Percentiles rank a stretch among this genome's conserved stretches.
Evolutionary conservation across 2,797 vertebrate genomes (phyloP).

Genomic region (Cirrhinus molitorella): DNA sequence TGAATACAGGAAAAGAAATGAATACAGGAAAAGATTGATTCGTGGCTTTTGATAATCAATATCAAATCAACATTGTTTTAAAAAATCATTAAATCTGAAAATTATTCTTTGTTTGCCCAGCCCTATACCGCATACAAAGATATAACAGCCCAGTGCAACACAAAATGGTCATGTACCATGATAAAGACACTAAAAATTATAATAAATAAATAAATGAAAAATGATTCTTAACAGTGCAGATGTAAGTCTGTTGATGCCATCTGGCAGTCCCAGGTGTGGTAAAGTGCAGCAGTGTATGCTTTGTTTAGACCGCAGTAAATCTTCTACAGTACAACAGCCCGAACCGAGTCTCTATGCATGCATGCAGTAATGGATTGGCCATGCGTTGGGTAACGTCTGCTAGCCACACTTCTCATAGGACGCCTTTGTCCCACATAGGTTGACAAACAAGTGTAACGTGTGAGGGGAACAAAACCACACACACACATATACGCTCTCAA

Average conservation of each 20-base stretch:
- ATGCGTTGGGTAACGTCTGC: constrained; percentile 60
- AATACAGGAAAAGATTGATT: too few species aligned
- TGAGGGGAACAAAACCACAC: constrained; percentile 29
- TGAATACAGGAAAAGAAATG: too few species aligned
- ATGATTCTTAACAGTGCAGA: constrained; percentile 10
- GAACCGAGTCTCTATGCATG: constrained; percentile 57
- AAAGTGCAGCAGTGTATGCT: constrained; percentile 49
- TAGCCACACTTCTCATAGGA: constrained; percentile 43
- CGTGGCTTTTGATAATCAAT: too few species aligned
- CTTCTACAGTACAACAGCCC: constrained; percentile 52
- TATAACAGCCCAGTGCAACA: background rate
- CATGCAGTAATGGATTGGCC: constrained; percentile 77
- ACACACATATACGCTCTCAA: constrained; percentile 34
- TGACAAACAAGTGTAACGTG: constrained; percentile 65
- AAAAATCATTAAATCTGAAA: too few species aligned
- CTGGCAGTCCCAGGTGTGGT: constrained; percentile 58
- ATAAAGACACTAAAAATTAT: background rate
- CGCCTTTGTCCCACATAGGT: constrained; percentile 72
- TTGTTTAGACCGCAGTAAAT: constrained; percentile 52
- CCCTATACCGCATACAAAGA: too few species aligned
- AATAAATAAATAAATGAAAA: background rate
- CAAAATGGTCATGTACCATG: background rate
- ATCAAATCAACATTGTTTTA: too few species aligned
- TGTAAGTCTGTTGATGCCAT: constrained; percentile 47
- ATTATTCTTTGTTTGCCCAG: too few species aligned